A percentile compares a stretch with the other conserved stretches of the same genome.
phyloP scores from a whole-genome alignment of 2,888 invertebrate genomes.

The Catocala nupta region DNA sequence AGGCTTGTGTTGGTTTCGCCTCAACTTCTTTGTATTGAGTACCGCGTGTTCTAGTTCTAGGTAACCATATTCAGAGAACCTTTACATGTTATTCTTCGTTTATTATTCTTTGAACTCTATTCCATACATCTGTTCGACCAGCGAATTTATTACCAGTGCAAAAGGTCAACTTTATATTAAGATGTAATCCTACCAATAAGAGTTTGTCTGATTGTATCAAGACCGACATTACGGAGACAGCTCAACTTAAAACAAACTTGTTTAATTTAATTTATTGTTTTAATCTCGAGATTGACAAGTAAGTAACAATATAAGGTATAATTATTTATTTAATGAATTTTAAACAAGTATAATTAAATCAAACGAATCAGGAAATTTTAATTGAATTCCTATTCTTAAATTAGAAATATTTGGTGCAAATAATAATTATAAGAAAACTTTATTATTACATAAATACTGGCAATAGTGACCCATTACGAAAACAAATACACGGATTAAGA shows the following conservation, averaged over 20 bases:
- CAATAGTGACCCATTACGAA: no score
- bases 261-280: background rate
- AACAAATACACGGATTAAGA: no score
- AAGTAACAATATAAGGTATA: background rate
- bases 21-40: no score
- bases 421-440: conserved; percentile 9
- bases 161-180: background rate
- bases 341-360: conserved; percentile 6
- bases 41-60: no score
- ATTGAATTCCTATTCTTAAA: conserved; percentile 8
- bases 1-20: no score
- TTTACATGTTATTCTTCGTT: no score
- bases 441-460: no score
- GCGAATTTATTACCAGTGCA: no score
- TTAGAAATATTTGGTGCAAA: background rate
- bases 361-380: conserved; percentile 4
- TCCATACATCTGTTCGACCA: no score
- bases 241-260: background rate
- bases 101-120: no score
- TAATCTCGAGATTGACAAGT: background rate
- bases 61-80: no score
- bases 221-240: background rate
- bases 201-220: background rate
- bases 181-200: background rate
- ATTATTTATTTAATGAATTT: conserved; percentile 6